phyloP scores from a whole-genome alignment of 2,888 invertebrate genomes.

The Amblyjoppa proteus region DNA sequence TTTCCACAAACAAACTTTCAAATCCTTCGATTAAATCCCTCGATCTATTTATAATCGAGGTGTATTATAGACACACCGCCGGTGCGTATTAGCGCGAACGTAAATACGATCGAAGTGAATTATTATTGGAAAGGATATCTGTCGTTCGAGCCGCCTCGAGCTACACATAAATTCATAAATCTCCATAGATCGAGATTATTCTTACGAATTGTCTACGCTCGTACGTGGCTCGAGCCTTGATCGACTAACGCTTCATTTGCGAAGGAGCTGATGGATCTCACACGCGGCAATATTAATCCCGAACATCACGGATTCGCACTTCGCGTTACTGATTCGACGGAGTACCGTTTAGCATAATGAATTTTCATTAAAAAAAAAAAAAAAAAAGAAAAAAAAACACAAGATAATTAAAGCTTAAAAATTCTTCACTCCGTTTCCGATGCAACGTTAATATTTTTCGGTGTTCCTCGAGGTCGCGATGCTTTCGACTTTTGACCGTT shows the following conservation, averaged over 20 bases:
- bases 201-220: neutral
- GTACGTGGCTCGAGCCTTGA: neutral
- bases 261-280: neutral
- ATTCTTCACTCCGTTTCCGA: neutral
- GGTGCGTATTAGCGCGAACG: constrained; percentile 12
- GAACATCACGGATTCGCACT: neutral
- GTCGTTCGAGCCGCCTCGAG: constrained; percentile 30
- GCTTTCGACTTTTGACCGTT: neutral
- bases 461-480: neutral
- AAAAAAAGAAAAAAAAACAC: neutral
- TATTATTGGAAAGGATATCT: constrained; percentile 77
- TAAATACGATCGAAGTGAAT: constrained; percentile 44
- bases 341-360: neutral
- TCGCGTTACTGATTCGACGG: neutral
- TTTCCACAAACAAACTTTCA: constrained; percentile 70
- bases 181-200: constrained; percentile 1
- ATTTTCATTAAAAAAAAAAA: neutral
- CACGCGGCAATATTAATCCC: neutral
- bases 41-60: constrained; percentile 73
- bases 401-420: neutral
- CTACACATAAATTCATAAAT: constrained; percentile 4
- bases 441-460: neutral
- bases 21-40: constrained; percentile 75
- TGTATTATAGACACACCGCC: constrained; percentile 73
- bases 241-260: neutral